Base-by-base conservation (phyloP, 2,113 vertebrate species). In the Heptranchias perlo region DNA sequence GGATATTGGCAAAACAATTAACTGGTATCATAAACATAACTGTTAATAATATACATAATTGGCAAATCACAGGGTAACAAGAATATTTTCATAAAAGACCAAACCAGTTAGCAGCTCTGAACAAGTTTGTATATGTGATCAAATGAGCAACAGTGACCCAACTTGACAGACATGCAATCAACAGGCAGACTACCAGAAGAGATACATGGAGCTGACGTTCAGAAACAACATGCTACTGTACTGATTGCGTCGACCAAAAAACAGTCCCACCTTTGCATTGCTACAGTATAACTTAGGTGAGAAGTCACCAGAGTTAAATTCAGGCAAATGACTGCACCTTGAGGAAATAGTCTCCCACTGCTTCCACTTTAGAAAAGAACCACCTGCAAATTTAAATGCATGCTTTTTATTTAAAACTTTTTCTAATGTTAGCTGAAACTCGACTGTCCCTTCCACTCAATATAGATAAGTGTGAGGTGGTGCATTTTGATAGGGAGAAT, bases 31-130 rank as follows among this genome's bases (percentile, higher is more conserved):
- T n/a, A n/a, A n/a, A n/a, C n/a, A n/a, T n/a, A n/a, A n/a, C n/a
- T n/a, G n/a, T n/a, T n/a, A n/a, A 52, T 87, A 87, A 87, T 87
- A 25, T 7, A 52, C 54, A 39, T 62, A 58, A 62, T 39, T 61
- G 35, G 54, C 89, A 92, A 39, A 31, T 14, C 10, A 58, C 52
- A 58, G 87, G 52, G 8, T n/a, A 49, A 89, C 52, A 92, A n/a
- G 87, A 92, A 92, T 61, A 92, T 92, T 92, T 92, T n/a, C 61
- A 39, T 58, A 58, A n/a, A 82, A 82, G n/a, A 82, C 28, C 28
- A 61, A 39, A n/a, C 31, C 87, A 44, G 35, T 39, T 39, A 8
- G 5, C 61, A 10, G 4, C 18, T 93, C 14, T 91, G 52, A 91
- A 58, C 28, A 16, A 0, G 31, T 35, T 91, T 58, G 13, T 4